Evolutionary conservation across 2,113 vertebrate genomes (phyloP).

Genomic region (Protomyctophum bolini): DNA sequence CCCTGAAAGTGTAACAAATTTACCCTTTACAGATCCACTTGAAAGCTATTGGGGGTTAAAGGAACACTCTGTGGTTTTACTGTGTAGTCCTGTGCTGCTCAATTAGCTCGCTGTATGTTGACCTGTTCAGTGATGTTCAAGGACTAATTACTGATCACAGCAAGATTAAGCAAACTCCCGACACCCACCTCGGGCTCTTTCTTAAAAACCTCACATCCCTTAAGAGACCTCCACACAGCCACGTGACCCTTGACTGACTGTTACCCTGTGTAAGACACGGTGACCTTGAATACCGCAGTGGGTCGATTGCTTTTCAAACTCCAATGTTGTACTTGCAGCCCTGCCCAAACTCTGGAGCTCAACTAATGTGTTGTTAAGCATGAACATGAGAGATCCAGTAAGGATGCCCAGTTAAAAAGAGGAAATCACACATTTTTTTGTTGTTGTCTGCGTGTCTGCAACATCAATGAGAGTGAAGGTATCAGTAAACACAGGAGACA

Average conservation of each 20-base stretch:
- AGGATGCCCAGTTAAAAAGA: slow-evolving; percentile 51
- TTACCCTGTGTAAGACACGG: slow-evolving; percentile 3
- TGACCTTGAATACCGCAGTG: slow-evolving; percentile 52
- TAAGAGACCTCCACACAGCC: slow-evolving; percentile 17
- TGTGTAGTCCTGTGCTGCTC: slow-evolving; percentile 30
- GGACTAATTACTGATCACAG: slow-evolving; percentile 74
- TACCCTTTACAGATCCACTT: too few relatives aligned
- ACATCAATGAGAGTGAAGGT: slow-evolving; percentile 51
- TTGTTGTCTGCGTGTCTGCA: slow-evolving; percentile 31
- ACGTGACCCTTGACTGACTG: slow-evolving; percentile 27
- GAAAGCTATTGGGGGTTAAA: too few relatives aligned
- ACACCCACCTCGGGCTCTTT: slow-evolving; percentile 59
- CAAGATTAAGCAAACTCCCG: slow-evolving; percentile 65
- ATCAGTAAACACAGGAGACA: slow-evolving; percentile 53
- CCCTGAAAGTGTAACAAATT: too few relatives aligned
- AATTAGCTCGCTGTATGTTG: slow-evolving; percentile 61
- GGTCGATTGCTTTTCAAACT: slow-evolving; percentile 4
- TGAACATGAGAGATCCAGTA: slow-evolving; percentile 42
- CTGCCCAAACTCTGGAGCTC: slow-evolving; percentile 2
- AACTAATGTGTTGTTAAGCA: slow-evolving; percentile 42
- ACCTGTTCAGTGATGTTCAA: slow-evolving; percentile 67
- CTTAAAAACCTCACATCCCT: slow-evolving; percentile 5
- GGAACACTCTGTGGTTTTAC: too few relatives aligned
- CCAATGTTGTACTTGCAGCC: not conserved
- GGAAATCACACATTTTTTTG: slow-evolving; percentile 29